Percentiles rank a stretch among this genome's conserved stretches.
Evolutionary conservation across 1,140 invertebrate genomes (phyloP).

Genomic region (Ganaspis sp.): DNA sequence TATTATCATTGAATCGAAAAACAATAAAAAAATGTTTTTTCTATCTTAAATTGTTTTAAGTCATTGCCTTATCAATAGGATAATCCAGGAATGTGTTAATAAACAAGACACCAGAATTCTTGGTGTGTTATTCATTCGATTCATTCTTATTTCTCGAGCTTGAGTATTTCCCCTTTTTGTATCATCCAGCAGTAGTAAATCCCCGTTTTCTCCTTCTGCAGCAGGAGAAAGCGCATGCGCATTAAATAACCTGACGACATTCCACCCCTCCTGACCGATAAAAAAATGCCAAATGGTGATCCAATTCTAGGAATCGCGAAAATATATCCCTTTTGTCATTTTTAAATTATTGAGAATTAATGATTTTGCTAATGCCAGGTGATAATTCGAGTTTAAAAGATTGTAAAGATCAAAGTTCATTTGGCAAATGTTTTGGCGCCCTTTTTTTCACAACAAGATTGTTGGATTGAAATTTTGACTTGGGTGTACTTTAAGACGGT

Average conservation of each 20-base stretch:
- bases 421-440: neutral
- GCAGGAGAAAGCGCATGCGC: neutral
- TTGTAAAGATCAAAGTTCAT: neutral
- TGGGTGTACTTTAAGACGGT: neutral
- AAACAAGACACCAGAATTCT: neutral
- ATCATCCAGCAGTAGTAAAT: neutral
- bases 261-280: neutral
- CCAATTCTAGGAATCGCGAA: neutral
- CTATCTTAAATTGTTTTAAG: neutral
- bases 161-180: slow-evolving; percentile 4
- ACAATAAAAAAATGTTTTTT: too few species aligned
- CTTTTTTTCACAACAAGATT: neutral
- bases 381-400: neutral
- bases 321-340: too few species aligned
- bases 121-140: slow-evolving; percentile 5
- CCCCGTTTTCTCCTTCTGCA: slow-evolving; percentile 4
- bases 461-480: neutral
- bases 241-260: neutral
- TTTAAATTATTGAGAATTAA: neutral
- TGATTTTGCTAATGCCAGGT: too few species aligned
- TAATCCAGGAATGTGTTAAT: neutral
- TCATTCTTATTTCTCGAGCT: neutral
- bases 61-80: neutral
- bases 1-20: neutral
- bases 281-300: slow-evolving; percentile 3